These are phyloP conservation scores for Hypomesus transpacificus DNA, from an alignment of 2,113 vertebrate genomes.

Conservation along the genomic window DNA sequence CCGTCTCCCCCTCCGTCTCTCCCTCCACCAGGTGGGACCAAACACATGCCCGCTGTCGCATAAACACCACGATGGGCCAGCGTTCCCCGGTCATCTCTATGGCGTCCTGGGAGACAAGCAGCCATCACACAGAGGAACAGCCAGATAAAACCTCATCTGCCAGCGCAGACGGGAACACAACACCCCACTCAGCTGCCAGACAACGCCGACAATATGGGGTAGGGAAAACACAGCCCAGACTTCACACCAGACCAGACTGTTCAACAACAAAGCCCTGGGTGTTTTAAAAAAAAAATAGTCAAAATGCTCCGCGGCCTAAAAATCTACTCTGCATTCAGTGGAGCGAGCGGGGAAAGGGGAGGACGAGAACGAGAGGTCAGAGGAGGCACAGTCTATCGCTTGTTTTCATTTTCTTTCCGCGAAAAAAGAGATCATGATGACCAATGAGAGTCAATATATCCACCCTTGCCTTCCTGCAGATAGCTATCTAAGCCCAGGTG, in stretches of 20 bases:
- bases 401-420: constrained; percentile 37
- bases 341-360: background rate
- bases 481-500: constrained; percentile 32
- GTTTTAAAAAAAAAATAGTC: constrained; percentile 4
- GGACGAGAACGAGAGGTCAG: constrained; percentile 1
- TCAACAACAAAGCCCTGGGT: background rate
- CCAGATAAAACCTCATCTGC: background rate
- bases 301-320: constrained; percentile 20
- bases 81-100: constrained; percentile 37
- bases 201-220: constrained; percentile 22
- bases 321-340: constrained; percentile 21
- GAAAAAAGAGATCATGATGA: constrained; percentile 46
- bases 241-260: background rate
- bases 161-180: constrained; percentile 6
- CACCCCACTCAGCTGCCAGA: constrained; percentile 30
- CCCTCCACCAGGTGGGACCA: constrained; percentile 64
- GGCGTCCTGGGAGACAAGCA: constrained; percentile 51
- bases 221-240: background rate
- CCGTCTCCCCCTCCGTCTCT: constrained; percentile 22
- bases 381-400: constrained; percentile 31
- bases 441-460: constrained; percentile 42
- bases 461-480: constrained; percentile 28
- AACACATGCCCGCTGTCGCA: constrained; percentile 68
- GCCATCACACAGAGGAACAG: constrained; percentile 35
- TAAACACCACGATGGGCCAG: constrained; percentile 54